Evolutionary conservation across 2,797 vertebrate species (phyloP).

Genomic region (Lutjanus argentimaculatus): DNA sequence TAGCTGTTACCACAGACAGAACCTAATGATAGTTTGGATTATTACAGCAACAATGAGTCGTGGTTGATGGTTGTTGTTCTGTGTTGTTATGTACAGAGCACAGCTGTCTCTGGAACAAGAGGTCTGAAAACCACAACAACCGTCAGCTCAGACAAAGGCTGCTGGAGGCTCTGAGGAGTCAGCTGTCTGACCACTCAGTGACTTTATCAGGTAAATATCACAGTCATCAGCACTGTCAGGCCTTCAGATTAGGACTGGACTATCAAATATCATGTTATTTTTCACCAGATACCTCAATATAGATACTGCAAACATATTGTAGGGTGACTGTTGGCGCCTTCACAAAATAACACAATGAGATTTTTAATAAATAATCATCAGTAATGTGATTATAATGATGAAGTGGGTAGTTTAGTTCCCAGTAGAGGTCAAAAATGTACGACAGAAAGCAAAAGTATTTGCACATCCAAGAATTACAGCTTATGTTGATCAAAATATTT

Average conservation of each 20-base stretch:
- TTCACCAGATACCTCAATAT: too few species aligned
- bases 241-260: too few species aligned
- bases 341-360: too few species aligned
- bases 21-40: background rate
- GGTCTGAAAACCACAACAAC: conserved; percentile 76
- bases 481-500: too few species aligned
- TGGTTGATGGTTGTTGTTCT: conserved; percentile 16
- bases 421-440: background rate
- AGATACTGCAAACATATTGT: too few species aligned
- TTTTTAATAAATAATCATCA: too few species aligned
- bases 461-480: background rate
- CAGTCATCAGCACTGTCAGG: background rate
- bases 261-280: too few species aligned
- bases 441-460: background rate
- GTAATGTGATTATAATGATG: too few species aligned
- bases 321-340: too few species aligned
- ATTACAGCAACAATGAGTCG: background rate
- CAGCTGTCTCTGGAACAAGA: conserved; percentile 76
- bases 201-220: conserved; percentile 62
- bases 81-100: conserved; percentile 59
- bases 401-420: background rate
- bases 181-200: conserved; percentile 55
- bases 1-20: background rate
- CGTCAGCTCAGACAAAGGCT: conserved; percentile 66
- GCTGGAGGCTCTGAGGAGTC: conserved; percentile 65